These are phyloP conservation scores for Philereme vetulata DNA, from an alignment of 2,888 invertebrate species.

Conservation along the genomic window DNA sequence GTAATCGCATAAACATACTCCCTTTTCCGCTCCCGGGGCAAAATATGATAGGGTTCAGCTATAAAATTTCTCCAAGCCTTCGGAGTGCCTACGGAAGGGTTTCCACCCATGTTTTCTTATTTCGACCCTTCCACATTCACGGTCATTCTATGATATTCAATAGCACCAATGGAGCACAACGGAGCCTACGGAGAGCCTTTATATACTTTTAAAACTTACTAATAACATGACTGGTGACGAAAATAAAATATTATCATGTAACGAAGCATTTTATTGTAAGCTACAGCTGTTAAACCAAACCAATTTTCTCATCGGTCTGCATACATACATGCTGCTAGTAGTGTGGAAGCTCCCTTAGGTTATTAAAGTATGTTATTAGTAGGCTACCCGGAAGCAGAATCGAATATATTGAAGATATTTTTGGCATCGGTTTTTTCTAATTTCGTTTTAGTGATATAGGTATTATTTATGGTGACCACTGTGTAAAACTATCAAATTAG, in stretches of 20 bases:
- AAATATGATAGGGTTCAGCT: constrained; percentile 58
- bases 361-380: background rate
- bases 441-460: background rate
- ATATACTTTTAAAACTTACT: background rate
- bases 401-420: constrained; percentile 1
- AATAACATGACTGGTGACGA: too few species aligned
- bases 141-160: constrained; percentile 28
- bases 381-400: constrained; percentile 22
- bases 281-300: too few species aligned
- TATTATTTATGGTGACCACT: background rate
- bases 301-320: too few species aligned
- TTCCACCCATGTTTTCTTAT: constrained; percentile 51
- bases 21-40: constrained; percentile 34
- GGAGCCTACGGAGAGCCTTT: background rate
- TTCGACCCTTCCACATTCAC: constrained; percentile 36
- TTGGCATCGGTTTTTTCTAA: background rate
- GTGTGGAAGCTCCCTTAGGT: background rate
- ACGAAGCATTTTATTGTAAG: too few species aligned
- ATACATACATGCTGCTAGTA: background rate
- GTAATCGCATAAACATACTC: constrained; percentile 44
- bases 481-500: background rate
- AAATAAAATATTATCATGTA: too few species aligned
- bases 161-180: constrained; percentile 12
- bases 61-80: constrained; percentile 55
- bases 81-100: constrained; percentile 43